Percentiles rank a stretch among this genome's conserved stretches.
Conservation (phyloP, 1,140 invertebrate genomes). For the Polypedilum pembai region DNA sequence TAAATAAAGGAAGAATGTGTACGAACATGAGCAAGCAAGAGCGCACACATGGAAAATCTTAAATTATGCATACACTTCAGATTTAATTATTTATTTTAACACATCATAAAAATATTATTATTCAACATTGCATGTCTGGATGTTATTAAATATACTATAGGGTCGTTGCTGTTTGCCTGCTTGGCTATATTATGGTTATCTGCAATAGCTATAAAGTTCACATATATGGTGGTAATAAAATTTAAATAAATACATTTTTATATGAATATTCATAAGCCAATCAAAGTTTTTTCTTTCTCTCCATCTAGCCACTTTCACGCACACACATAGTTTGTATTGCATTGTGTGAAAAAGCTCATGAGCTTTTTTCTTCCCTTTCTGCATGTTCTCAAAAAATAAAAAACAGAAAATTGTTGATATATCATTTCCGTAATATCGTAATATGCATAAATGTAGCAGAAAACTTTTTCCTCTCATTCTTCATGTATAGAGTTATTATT, state of each 20-base stretch:
- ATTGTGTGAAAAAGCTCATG: constrained; percentile 8
- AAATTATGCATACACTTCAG: constrained; percentile 26
- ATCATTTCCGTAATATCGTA: not conserved
- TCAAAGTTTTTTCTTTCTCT: constrained; percentile 14
- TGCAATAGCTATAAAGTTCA: constrained; percentile 24
- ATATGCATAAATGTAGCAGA: too few species aligned
- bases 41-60: not conserved
- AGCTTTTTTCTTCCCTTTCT: not conserved
- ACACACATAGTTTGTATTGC: not conserved
- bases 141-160: constrained; percentile 20
- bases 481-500: not conserved
- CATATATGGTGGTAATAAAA: constrained; percentile 26
- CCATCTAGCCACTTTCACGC: not conserved
- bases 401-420: not conserved
- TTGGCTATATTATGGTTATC: constrained; percentile 9
- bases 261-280: constrained; percentile 27
- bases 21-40: not conserved
- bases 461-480: too few species aligned
- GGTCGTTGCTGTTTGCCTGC: not conserved
- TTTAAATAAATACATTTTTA: constrained; percentile 28
- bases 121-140: constrained; percentile 17
- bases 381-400: too few species aligned
- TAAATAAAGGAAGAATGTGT: constrained; percentile 13
- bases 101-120: constrained; percentile 28
- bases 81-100: constrained; percentile 29